Evolutionary conservation across 53 echinoderm and acorn worm species (phyloP).

Genomic region (Zoroaster sp.): DNA sequence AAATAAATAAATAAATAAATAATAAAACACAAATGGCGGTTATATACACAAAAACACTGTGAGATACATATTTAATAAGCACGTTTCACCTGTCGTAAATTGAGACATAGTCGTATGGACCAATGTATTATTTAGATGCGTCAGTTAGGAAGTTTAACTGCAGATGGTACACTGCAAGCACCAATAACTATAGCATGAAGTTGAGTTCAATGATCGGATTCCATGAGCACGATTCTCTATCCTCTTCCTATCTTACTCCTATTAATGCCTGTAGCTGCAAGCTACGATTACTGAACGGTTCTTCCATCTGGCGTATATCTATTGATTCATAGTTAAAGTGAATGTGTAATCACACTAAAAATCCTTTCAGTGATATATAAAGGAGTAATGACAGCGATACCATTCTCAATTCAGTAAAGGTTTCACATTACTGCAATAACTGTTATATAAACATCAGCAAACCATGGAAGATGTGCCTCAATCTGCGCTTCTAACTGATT

Average conservation of each 20-base stretch:
- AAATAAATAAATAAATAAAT: no score
- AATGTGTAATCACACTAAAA: background rate
- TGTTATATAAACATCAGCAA: background rate
- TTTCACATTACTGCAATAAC: background rate
- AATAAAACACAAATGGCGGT: no score
- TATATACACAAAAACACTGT: no score
- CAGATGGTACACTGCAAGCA: no score
- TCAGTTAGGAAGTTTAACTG: no score
- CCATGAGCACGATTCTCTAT: background rate
- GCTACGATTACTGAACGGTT: background rate
- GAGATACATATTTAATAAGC: no score
- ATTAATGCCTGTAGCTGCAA: background rate
- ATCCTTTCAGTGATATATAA: background rate
- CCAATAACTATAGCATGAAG: background rate
- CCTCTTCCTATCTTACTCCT: background rate
- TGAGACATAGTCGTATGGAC: no score
- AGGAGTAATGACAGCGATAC: background rate
- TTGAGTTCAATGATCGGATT: background rate
- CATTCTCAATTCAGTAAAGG: background rate
- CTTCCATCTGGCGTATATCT: background rate
- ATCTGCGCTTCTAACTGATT: background rate
- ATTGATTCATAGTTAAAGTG: background rate
- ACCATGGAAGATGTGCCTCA: background rate
- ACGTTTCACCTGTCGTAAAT: no score
- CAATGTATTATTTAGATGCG: no score